Percentiles rank a stretch among this genome's conserved stretches.
Evolutionary conservation across 2,888 invertebrate species (phyloP).

Genomic region (Hemistola chrysoprasaria): DNA sequence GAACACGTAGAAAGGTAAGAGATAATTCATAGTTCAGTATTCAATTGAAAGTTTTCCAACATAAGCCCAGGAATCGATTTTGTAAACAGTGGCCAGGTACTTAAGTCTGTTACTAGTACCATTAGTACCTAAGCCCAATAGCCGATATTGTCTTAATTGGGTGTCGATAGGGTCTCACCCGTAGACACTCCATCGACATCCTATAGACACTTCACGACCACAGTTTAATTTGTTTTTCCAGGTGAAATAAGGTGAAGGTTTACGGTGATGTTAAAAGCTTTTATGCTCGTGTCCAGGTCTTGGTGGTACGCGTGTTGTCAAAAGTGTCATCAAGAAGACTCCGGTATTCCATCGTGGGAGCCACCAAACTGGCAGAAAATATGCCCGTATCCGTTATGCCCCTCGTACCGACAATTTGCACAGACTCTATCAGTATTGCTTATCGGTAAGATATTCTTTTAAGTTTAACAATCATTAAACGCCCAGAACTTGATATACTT

Average conservation of each 20-base stretch:
- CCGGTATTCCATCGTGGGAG: conserved; percentile 89
- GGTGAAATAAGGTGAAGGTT: conserved; percentile 1
- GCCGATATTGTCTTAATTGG: no score
- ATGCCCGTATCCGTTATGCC: conserved; percentile 93
- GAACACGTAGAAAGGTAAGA: conserved; percentile 75
- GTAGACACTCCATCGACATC: no score
- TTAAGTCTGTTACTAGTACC: no score
- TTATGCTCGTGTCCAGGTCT: conserved; percentile 77
- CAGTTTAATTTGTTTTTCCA: conserved; percentile 6
- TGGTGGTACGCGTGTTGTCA: conserved; percentile 93
- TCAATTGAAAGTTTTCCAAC: no score
- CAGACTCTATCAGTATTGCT: conserved; percentile 87
- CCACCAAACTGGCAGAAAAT: conserved; percentile 90
- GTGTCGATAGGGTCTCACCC: no score
- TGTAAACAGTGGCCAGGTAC: no score
- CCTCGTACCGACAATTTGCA: conserved; percentile 92
- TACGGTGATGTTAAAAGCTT: conserved; percentile 8
- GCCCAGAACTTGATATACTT: no score
- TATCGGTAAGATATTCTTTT: conserved; percentile 78
- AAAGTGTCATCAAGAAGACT: conserved; percentile 89
- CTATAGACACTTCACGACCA: no score
- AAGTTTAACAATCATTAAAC: no score
- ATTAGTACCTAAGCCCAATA: no score
- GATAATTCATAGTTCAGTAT: no score
- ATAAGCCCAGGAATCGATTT: not conserved